Evolutionary conservation across 2,113 vertebrate genomes (phyloP).

Genomic region (Eulemur rufifrons): DNA sequence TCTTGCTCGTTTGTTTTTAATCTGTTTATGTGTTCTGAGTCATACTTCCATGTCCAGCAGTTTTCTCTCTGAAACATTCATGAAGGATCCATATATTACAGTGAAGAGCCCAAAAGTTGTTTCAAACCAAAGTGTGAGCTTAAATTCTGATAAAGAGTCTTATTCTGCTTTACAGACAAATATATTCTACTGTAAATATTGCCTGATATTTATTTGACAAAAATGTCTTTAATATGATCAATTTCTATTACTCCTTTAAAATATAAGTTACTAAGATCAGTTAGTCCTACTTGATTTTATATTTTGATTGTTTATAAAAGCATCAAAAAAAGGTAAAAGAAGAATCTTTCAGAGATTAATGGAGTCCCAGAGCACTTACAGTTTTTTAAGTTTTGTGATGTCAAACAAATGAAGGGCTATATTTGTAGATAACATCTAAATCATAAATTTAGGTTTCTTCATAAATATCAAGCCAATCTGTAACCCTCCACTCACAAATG

Average conservation of each 20-base stretch:
- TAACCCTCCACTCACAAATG: background rate
- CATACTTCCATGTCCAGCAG: background rate
- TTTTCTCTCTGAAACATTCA: background rate
- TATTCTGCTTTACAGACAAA: background rate
- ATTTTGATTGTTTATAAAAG: background rate
- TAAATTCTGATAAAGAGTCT: background rate
- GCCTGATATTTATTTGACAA: background rate
- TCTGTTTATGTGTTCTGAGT: background rate
- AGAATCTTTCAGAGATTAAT: background rate
- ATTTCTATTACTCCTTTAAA: background rate
- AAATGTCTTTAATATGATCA: background rate
- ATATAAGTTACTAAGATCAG: background rate
- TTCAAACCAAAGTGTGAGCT: background rate
- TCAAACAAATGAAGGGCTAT: background rate
- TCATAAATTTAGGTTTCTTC: background rate
- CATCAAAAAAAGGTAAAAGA: background rate
- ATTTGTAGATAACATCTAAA: background rate
- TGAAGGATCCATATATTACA: background rate
- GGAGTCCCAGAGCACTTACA: background rate
- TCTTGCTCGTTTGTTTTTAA: background rate
- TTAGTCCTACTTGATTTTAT: background rate
- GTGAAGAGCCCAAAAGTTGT: background rate
- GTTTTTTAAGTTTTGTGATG: background rate
- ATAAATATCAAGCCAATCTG: background rate
- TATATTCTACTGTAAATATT: background rate